phyloP scores from a whole-genome alignment of 2,113 vertebrate genomes.

The Ginglymostoma cirratum region DNA sequence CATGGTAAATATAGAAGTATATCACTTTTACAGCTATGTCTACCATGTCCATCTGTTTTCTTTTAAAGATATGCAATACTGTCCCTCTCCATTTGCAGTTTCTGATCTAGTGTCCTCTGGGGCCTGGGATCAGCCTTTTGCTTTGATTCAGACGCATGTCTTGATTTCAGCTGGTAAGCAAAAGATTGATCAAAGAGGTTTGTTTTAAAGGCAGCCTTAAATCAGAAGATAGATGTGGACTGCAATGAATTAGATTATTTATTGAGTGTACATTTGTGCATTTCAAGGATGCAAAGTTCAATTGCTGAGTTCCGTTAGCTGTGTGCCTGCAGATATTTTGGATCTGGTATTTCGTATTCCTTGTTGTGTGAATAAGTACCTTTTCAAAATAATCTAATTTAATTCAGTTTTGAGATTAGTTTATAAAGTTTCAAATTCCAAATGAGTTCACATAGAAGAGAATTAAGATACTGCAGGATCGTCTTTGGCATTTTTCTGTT shows the following conservation, averaged over 20 bases:
- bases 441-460: not conserved
- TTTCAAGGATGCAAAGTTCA: not conserved
- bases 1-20: not conserved
- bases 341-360: not conserved
- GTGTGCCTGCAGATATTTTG: not conserved
- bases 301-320: not conserved
- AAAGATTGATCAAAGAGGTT: not conserved
- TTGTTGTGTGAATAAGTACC: not conserved
- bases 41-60: not conserved
- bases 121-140: not conserved
- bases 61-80: not conserved
- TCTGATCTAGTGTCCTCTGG: not conserved
- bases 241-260: not conserved
- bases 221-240: not conserved
- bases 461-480: not conserved
- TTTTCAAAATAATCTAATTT: not conserved
- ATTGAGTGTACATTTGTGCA: not conserved
- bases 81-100: not conserved
- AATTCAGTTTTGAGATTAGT: not conserved
- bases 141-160: not conserved
- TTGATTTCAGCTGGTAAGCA: not conserved
- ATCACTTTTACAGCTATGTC: not conserved
- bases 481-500: not conserved
- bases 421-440: not conserved
- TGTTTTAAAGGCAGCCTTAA: not conserved